These are phyloP conservation scores for Bhutanitis thaidina DNA, from an alignment of 2,888 invertebrate species.

Conservation along the genomic window DNA sequence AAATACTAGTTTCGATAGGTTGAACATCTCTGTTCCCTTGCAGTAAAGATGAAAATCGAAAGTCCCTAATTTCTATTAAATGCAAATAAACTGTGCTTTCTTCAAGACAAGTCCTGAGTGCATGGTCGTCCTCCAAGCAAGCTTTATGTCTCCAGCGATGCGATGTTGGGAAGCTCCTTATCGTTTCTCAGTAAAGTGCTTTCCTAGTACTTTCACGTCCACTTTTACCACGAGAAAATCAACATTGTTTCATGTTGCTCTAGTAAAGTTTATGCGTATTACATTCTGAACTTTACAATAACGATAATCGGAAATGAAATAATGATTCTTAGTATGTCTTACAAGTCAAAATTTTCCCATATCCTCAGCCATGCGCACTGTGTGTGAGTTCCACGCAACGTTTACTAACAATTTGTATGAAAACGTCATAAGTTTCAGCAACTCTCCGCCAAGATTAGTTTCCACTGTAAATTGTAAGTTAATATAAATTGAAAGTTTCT, in stretches of 20 bases:
- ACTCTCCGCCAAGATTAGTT: too few relatives aligned
- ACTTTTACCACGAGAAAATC: slow-evolving; percentile 31
- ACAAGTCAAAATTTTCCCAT: neutral
- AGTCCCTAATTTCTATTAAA: slow-evolving; percentile 7
- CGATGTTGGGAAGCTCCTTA: slow-evolving; percentile 63
- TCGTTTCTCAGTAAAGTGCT: slow-evolving; percentile 64
- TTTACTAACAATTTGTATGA: too few relatives aligned
- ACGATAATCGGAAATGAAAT: neutral
- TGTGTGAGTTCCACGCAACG: too few relatives aligned
- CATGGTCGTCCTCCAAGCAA: slow-evolving; percentile 54
- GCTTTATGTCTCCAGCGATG: slow-evolving; percentile 60
- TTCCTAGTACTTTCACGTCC: slow-evolving; percentile 46
- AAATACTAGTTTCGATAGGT: neutral
- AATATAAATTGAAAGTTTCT: too few relatives aligned
- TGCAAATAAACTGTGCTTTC: slow-evolving; percentile 30
- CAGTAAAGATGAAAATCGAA: slow-evolving; percentile 20
- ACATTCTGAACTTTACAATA: neutral
- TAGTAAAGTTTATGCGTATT: slow-evolving; percentile 18
- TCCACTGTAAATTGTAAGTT: too few relatives aligned
- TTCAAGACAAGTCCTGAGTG: slow-evolving; percentile 54
- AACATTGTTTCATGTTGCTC: slow-evolving; percentile 35
- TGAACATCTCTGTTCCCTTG: slow-evolving; percentile 8
- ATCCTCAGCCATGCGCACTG: too few relatives aligned
- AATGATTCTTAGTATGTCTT: neutral
- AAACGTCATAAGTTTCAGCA: too few relatives aligned